Conservation (phyloP, 2,113 vertebrate species). For the Caranx melampygus region DNA sequence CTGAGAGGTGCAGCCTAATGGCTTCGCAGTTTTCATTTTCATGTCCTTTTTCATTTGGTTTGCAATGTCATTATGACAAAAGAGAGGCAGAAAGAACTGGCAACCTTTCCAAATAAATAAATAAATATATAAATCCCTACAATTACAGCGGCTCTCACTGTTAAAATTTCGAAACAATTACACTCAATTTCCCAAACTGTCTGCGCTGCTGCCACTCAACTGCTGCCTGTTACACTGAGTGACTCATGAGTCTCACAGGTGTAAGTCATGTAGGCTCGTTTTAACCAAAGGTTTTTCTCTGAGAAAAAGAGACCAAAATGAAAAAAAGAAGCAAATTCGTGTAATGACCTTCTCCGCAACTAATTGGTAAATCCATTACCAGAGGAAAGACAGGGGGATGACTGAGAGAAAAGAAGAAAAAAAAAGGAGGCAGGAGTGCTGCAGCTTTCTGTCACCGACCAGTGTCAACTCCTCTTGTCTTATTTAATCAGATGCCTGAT, state of each 20-base stretch:
- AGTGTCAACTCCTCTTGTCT: constrained; percentile 68
- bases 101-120: neutral
- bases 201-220: neutral
- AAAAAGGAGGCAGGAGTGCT: constrained; percentile 22
- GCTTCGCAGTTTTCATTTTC: constrained; percentile 50
- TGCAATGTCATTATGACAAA: constrained; percentile 26
- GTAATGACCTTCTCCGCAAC: constrained; percentile 55
- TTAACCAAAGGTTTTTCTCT: neutral
- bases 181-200: neutral
- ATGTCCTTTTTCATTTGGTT: constrained; percentile 37
- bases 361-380: constrained; percentile 60
- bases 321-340: constrained; percentile 30
- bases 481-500: constrained; percentile 70
- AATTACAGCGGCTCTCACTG: neutral
- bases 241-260: constrained; percentile 16
- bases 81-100: constrained; percentile 1
- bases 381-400: constrained; percentile 4
- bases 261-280: neutral
- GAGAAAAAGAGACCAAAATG: neutral
- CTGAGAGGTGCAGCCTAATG: constrained; percentile 42
- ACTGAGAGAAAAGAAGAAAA: neutral
- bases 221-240: neutral
- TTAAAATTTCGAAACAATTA: constrained; percentile 13
- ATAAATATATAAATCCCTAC: neutral
- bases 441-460: constrained; percentile 45